Base-by-base conservation (phyloP, 1,140 invertebrate species). In the Heliconius hewitsoni region DNA sequence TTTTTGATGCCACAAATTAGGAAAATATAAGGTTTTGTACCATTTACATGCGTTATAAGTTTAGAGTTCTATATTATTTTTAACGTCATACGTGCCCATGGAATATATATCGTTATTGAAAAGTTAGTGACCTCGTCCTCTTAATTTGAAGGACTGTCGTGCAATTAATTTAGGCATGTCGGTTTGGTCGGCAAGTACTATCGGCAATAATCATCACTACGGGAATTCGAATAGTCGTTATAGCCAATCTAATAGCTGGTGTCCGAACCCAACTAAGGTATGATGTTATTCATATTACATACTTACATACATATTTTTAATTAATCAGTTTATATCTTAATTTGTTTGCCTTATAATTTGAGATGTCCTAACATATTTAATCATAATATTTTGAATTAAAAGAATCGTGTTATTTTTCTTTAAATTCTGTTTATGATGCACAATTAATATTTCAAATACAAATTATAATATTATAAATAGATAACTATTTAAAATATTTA, bases 111-210 rank as follows among this genome's bases (percentile, higher is more conserved):
- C 46, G 76, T 75, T 79, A 78, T 77, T 73, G 55, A 71, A 72
- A 37, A 76, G 70, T 30, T 75, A 86, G 84, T 92, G 90, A 92
- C 90, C 91, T 91, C 90, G 91, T 84, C 86, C 78, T 79, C 76
- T 70, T 78, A 72, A 66, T 85, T 85, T 82, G 87, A 91, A 90
- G 88, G 90, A 88, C 87, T 91, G 78, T 87, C 84, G 85, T 90
- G 86, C 83, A 86, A 89, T 89, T 90, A 89, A 86, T 92, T 91
- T 93, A 94, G 93, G 91, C 92, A 94, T 94, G 93, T 94, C 93
- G 90, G 93, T 94, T 93, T 94, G 93, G 93, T 94, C 93, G 86
- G 92, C 91, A 85, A 94, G 92, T 89, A 93, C 92, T 78, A 89
- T 89, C 87, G 91, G 90, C 81, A 93, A 92, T 90, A 93, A 93